Base-by-base conservation (phyloP, 2,888 invertebrate genomes). In the Stenurella melanura region DNA sequence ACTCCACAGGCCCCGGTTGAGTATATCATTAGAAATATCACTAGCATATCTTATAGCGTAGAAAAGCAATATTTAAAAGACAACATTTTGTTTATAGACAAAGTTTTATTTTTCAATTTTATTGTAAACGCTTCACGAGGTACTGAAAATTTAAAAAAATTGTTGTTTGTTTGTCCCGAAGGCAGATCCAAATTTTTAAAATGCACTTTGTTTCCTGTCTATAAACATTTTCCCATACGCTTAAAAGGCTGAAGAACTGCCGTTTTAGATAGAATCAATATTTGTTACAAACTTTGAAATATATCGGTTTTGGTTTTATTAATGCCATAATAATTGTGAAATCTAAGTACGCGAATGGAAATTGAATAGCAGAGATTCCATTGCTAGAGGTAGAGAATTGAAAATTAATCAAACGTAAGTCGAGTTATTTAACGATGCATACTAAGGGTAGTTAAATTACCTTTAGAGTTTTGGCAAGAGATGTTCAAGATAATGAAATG, bases 401-500 rank as follows among this genome's bases (percentile, higher is more conserved):
- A 56, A 75, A 77, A 79, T 67, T 75, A 72, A 75, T 75, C 64
- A 66, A 58, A 54, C 61, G 56, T 42, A 64, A 42, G 61, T 63
- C 63, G 56, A 73, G 66, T 67, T 70, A 73, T 73, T 61, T 67
- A 73, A 74, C 73, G 63, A 30, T 50, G 61, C 58, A 71, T 61
- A 42, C 38, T 34, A 73, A 72, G 64, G 72, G 64, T 73, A 64
- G 69, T 34, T 69, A 67, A 77, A 64, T 70, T 74, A 73, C 71
- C 71, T 72, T 72, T 30, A 66, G 54, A 70, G 72, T 68, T 72
- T 66, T 75, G 77, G 69, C 67, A 72, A 77, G 77, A 74, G 78
- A 77, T 77, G 78, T 79, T 80, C 75, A 34, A 73, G 78, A 81
- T 83, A 84, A 83, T 84, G 82, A 81, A 83, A 84, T 79, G 82